phyloP scores from a whole-genome alignment of 2,888 invertebrate species.

The Hermodice carunculata region DNA sequence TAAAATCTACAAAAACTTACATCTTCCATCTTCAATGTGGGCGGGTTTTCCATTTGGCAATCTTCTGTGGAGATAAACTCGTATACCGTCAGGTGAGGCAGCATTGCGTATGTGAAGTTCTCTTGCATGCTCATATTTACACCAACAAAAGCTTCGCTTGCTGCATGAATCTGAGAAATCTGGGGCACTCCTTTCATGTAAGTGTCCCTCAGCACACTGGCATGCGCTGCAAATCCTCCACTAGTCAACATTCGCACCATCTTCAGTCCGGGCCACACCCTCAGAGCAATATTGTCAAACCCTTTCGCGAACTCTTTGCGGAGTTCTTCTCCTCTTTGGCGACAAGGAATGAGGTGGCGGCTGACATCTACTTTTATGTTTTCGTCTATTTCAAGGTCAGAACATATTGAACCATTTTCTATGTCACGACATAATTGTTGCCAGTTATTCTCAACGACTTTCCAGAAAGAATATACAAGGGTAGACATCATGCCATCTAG shows the following conservation, averaged over 20 bases:
- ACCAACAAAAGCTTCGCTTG: conserved; percentile 62
- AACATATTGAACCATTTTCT: conserved; percentile 24
- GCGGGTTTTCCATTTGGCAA: conserved; percentile 56
- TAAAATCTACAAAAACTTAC: too few species aligned
- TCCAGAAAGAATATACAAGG: conserved; percentile 41
- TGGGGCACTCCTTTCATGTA: conserved; percentile 35
- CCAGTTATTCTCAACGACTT: conserved; percentile 38
- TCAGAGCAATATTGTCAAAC: conserved; percentile 46
- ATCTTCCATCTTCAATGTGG: conserved; percentile 57
- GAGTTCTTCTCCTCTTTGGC: conserved; percentile 57
- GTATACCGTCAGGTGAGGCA: too few species aligned
- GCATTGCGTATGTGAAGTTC: too few species aligned
- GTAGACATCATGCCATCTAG: conserved; percentile 42
- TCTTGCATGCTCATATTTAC: conserved; percentile 39
- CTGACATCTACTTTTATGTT: not conserved
- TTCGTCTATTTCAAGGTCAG: not conserved
- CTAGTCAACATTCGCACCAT: conserved; percentile 38
- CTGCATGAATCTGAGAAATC: conserved; percentile 44
- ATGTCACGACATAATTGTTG: conserved; percentile 38
- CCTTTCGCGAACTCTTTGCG: conserved; percentile 44
- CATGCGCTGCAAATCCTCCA: conserved; percentile 38
- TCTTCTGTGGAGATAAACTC: conserved; percentile 38
- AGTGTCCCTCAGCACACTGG: conserved; percentile 13
- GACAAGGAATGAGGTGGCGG: conserved; percentile 43
- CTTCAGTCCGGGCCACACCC: conserved; percentile 41